Base-by-base conservation (phyloP, 2,113 vertebrate genomes). In the Caretta caretta region DNA sequence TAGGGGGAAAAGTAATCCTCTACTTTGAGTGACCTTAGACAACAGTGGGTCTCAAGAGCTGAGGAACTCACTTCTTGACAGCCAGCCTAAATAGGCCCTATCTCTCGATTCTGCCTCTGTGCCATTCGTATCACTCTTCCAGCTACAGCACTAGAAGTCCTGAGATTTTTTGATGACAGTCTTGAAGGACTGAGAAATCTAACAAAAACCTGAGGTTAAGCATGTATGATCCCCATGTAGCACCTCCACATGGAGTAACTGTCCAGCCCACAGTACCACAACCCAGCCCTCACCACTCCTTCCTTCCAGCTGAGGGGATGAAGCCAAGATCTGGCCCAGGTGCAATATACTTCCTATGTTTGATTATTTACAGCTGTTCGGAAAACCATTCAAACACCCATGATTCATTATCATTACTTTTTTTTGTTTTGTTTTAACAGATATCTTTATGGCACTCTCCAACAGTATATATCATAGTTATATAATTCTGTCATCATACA, bases 211-310 rank as follows among this genome's bases (percentile, higher is more conserved):
- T 56, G 46, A 81, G 69, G 2, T 46, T 10, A 53, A 31, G 25
- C 75, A 84, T 35, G 84, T 35, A 31, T 84, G 50, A 13, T 1
- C 42, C 54, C 2, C 12, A 1, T 12, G 42, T 51, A 24, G 2
- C 83, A 49, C 56, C 42, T 24, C 0, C 0, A 14, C 5, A 75
- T 0, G 0, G 72, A 72, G 17, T 7, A 13, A 0, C 25, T 69
- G 24, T 19, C 13, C 17, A 69, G n/a, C 31, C 19, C 31, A n/a
- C 17, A 69, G 35, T 69, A n/a, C 6, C 31, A 51, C 17, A 0
- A 0, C 42, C 48, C n/a, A 24, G 80, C 3, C 0, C 13, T 0
- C 38, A 42, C 46, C 51, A 5, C 53, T 50, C 49, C 62, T 53
- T 46, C 86, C 35, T 72, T 38, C 25, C 81, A 1, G 1, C 8